Base-by-base conservation (phyloP, 2,797 vertebrate species). In the Hippocampus kuda region DNA sequence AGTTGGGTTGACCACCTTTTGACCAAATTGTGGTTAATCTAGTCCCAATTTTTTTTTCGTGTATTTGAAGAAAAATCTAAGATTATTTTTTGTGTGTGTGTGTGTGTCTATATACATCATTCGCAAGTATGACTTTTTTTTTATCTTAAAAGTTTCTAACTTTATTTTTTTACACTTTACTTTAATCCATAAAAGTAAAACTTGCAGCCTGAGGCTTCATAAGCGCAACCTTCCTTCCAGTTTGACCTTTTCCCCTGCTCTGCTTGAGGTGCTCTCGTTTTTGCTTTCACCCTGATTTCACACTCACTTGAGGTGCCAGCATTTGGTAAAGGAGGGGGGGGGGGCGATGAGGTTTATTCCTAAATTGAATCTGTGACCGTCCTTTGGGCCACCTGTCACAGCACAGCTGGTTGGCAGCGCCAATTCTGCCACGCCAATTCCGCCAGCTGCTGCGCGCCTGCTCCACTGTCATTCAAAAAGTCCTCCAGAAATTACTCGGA, bases 351-450 rank as follows among this genome's bases (percentile, higher is more conserved):
- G 77, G 72, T 86, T 86, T 86, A 81, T 87, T 85, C 84, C 81
- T 80, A 75, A 83, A 86, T 85, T 79, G 77, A 86, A 86, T 84
- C 86, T 72, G 61, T 65, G 72, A 22, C 73, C 79, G 68, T 67
- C 76, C 80, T 73, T 72, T 54, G 66, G 53, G 68, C 41, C 85
- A 85, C 85, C 85, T 89, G 85, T 87, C 82, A 88, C 72, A 88
- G 87, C 83, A 83, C 69, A 73, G 77, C n/a, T 60, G 56, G 54
- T 46, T 59, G 56, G 56, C n/a, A 56, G 27, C 80, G 42, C 6
- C 63, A 30, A 30, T 30, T 30, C 30, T 24, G 42, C 7, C 30
- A 4, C 41, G 22, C 22, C 41, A 16, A 26, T 65, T 44, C 24
- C 24, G 26, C 24, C 63, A 65, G 44, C 63, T 46, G 63, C 63